These are phyloP conservation scores for Seira ritae DNA, from an alignment of 2,888 invertebrate genomes.

Conservation along the genomic window DNA sequence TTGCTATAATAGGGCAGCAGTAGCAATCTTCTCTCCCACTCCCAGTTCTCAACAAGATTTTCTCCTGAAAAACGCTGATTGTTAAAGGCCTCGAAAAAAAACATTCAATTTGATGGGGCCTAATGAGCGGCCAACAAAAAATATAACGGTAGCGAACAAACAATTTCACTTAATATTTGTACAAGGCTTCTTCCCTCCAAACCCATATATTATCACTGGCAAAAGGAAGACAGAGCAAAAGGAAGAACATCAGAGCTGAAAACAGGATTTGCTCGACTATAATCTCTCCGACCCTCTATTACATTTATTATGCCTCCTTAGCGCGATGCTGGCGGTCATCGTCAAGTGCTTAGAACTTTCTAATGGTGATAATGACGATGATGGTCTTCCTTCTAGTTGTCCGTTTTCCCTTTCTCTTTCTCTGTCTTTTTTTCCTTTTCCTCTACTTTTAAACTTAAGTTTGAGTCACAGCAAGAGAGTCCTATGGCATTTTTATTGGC, in stretches of 20 bases:
- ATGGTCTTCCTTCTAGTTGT: constrained; percentile 47
- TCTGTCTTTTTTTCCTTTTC: constrained; percentile 6
- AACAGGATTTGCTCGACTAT: no score
- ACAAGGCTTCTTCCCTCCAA: no score
- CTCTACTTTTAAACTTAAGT: constrained; percentile 38
- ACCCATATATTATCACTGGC: no score
- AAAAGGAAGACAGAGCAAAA: no score
- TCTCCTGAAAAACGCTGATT: not conserved
- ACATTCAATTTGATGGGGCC: constrained; percentile 45
- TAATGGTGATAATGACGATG: constrained; percentile 61
- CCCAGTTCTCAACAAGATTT: no score
- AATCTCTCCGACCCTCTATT: no score
- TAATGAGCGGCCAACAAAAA: constrained; percentile 34
- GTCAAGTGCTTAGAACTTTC: constrained; percentile 45
- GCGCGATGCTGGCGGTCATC: constrained; percentile 11
- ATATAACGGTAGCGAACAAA: no score
- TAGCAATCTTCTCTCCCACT: no score
- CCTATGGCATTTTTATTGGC: constrained; percentile 58
- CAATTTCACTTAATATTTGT: no score
- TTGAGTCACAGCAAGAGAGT: constrained; percentile 35
- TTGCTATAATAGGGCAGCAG: no score
- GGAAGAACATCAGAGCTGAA: no score
- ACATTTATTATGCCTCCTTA: no score
- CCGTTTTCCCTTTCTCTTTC: constrained; percentile 27
- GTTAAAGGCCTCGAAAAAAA: constrained; percentile 2